Percentiles rank a stretch among this genome's conserved stretches.
phyloP scores from a whole-genome alignment of 2,888 invertebrate genomes.

The Rhorus exstirpatorius region DNA sequence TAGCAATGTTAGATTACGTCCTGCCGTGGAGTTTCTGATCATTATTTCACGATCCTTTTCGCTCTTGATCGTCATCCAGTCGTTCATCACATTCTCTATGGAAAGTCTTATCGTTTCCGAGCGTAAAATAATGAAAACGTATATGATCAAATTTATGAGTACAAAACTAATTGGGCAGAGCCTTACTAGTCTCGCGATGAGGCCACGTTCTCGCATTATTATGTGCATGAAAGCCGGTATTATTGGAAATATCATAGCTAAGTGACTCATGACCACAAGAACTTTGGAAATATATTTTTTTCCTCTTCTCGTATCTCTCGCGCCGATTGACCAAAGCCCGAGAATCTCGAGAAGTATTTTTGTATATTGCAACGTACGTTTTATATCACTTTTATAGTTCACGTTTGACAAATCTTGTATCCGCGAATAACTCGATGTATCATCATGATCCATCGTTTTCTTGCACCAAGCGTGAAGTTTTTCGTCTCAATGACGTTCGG shows the following conservation, averaged over 20 bases:
- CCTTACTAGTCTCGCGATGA: conserved; percentile 41
- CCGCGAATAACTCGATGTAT: not conserved
- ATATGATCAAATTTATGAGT: conserved; percentile 46
- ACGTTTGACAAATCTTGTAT: not conserved
- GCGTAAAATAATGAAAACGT: conserved; percentile 28
- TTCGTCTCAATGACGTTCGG: no score
- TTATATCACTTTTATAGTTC: conserved; percentile 27
- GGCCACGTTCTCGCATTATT: conserved; percentile 38
- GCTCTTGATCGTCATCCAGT: conserved; percentile 68
- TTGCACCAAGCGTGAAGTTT: not conserved
- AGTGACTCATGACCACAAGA: not conserved
- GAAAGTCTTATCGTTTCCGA: conserved; percentile 58
- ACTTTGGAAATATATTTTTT: not conserved
- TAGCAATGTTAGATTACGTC: conserved; percentile 52
- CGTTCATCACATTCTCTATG: conserved; percentile 64
- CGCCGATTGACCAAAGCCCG: conserved; percentile 58
- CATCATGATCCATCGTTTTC: not conserved
- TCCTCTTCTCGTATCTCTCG: not conserved
- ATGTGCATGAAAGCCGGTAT: conserved; percentile 17
- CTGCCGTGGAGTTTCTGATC: conserved; percentile 46
- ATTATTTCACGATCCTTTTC: conserved; percentile 66
- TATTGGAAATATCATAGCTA: not conserved
- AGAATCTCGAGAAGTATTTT: conserved; percentile 55
- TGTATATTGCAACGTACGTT: conserved; percentile 48
- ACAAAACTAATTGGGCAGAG: conserved; percentile 50